Percentiles rank a stretch among this genome's conserved stretches.
phyloP scores from a whole-genome alignment of 1,140 invertebrate genomes.

The Himalopsyche phryganea region DNA sequence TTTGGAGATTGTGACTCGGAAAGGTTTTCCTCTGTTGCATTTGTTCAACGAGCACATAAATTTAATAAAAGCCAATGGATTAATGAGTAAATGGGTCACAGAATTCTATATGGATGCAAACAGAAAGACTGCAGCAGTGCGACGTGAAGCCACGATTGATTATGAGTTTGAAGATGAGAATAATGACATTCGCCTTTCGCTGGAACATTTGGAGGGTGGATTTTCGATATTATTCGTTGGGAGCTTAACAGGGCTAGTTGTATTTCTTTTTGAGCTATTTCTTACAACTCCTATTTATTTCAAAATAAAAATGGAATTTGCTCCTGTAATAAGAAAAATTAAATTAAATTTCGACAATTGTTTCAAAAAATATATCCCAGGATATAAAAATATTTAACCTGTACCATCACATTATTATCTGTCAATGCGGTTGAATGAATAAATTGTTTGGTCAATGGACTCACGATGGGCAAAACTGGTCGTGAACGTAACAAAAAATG shows the following conservation, averaged over 20 bases:
- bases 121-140: conserved; percentile 22
- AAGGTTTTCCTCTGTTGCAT: conserved; percentile 51
- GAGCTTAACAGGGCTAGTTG: conserved; percentile 35
- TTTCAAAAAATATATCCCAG: too few species aligned
- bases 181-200: conserved; percentile 42
- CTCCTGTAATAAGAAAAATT: too few species aligned
- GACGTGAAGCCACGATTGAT: conserved; percentile 33
- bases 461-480: too few species aligned
- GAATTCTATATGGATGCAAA: conserved; percentile 33
- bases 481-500: too few species aligned
- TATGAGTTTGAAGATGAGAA: conserved; percentile 11
- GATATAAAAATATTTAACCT: too few species aligned
- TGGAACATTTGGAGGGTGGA: conserved; percentile 49
- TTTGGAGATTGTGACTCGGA: conserved; percentile 50
- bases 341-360: too few species aligned
- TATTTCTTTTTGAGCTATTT: conserved; percentile 37
- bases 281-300: not conserved
- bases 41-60: conserved; percentile 45
- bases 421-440: too few species aligned
- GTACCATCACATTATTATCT: too few species aligned
- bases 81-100: conserved; percentile 38
- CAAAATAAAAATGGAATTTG: not conserved
- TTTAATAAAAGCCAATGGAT: conserved; percentile 45
- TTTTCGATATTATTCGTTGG: conserved; percentile 48
- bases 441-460: too few species aligned